A percentile compares a stretch with the other conserved stretches of the same genome.
These are phyloP conservation scores for Phyllotis vaccarum DNA, from an alignment of 2,797 vertebrate genomes.

Conservation along the genomic window DNA sequence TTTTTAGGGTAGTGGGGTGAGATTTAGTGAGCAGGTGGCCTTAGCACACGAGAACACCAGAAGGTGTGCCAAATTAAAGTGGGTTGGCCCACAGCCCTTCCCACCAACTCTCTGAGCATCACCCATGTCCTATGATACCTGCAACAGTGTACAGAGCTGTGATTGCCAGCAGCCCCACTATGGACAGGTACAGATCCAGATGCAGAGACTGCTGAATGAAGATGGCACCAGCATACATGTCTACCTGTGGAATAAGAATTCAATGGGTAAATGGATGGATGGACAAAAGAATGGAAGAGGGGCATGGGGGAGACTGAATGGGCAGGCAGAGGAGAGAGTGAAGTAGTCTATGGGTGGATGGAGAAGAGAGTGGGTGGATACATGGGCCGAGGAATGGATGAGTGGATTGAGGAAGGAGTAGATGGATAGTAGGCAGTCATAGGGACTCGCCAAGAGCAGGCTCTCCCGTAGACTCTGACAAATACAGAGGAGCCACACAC, in stretches of 20 bases:
- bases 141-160: conserved; percentile 96
- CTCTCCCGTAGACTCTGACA: neutral
- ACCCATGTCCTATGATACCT: conserved; percentile 86
- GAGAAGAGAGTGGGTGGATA: neutral
- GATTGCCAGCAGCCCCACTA: conserved; percentile 92
- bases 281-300: too few species aligned
- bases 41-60: neutral
- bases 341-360: neutral
- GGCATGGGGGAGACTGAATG: neutral
- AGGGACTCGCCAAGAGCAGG: neutral
- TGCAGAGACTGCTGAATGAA: conserved; percentile 97
- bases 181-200: conserved; percentile 96
- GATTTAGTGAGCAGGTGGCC: neutral
- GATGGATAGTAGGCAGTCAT: neutral
- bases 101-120: neutral
- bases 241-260: conserved; percentile 89
- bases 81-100: neutral
- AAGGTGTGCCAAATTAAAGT: neutral
- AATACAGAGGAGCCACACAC: neutral
- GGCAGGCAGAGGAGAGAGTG: neutral
- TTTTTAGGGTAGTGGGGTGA: neutral
- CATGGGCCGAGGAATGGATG: too few species aligned
- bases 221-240: conserved; percentile 97
- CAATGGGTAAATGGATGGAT: neutral
- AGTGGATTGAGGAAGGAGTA: neutral